These are phyloP conservation scores for Phylloscopus collybita DNA, from an alignment of 2,797 vertebrate species.

Conservation along the genomic window DNA sequence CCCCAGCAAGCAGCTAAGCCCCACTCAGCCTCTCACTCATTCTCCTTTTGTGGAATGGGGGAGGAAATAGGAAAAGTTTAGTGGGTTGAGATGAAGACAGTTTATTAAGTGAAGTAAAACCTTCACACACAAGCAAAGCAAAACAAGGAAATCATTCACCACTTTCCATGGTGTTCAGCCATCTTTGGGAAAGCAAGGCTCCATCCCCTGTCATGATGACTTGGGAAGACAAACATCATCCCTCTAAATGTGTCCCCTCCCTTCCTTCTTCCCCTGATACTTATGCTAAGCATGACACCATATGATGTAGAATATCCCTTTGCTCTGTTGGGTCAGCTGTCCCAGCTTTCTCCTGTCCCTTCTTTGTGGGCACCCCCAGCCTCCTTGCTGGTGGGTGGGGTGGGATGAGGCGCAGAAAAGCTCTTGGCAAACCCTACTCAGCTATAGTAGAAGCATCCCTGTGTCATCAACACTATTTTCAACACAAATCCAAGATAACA, in stretches of 20 bases:
- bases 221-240: background rate
- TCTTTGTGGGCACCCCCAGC: accelerated
- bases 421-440: background rate
- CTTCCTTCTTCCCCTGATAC: background rate
- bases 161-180: background rate
- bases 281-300: too few relatives aligned
- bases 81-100: background rate
- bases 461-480: background rate
- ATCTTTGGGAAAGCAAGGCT: background rate
- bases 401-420: background rate
- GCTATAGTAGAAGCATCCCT: background rate
- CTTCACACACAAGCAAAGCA: background rate
- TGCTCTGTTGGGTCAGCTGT: background rate
- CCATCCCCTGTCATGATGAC: background rate
- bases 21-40: background rate
- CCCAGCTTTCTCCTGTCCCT: background rate
- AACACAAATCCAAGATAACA: background rate
- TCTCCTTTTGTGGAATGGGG: background rate
- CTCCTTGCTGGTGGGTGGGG: accelerated
- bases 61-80: background rate
- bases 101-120: background rate
- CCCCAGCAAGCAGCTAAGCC: background rate
- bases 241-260: background rate
- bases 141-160: background rate
- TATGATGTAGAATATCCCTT: too few relatives aligned